Conservation (phyloP, 2,113 vertebrate genomes). For the Azemiops feae region DNA sequence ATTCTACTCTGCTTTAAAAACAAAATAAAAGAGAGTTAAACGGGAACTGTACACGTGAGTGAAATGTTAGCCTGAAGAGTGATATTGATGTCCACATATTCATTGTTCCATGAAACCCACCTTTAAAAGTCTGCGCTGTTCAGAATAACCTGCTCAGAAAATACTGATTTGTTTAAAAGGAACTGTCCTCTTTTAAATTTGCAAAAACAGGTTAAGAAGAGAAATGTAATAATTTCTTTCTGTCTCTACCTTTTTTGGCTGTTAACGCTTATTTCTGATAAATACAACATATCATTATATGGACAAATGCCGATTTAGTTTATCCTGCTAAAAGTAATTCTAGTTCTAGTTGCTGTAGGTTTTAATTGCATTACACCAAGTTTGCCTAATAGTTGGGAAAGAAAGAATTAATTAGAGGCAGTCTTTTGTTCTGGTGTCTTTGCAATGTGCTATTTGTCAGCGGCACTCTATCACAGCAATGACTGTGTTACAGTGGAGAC, state of each 20-base stretch:
- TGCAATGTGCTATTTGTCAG: neutral
- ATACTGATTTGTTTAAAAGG: neutral
- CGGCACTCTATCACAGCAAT: conserved; percentile 20
- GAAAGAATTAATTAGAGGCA: fast-evolving
- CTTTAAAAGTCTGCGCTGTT: neutral
- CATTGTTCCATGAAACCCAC: neutral
- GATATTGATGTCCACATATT: neutral
- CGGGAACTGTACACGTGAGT: neutral
- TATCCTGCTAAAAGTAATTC: neutral
- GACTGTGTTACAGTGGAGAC: neutral
- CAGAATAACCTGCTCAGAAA: neutral
- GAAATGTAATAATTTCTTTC: neutral
- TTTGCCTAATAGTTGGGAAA: neutral
- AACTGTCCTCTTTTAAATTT: neutral
- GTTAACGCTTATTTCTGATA: neutral
- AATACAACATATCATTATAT: neutral
- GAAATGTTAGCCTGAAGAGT: neutral
- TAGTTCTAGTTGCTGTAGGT: neutral
- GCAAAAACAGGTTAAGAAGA: neutral
- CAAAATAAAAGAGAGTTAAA: neutral
- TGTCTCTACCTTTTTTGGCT: neutral
- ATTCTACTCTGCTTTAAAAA: neutral
- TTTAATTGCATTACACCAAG: conserved; percentile 5
- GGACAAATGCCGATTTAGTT: neutral
- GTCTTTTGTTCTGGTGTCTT: neutral